Evolutionary conservation across 2,888 invertebrate genomes (phyloP).

Genomic region (Geophilus truncorum): DNA sequence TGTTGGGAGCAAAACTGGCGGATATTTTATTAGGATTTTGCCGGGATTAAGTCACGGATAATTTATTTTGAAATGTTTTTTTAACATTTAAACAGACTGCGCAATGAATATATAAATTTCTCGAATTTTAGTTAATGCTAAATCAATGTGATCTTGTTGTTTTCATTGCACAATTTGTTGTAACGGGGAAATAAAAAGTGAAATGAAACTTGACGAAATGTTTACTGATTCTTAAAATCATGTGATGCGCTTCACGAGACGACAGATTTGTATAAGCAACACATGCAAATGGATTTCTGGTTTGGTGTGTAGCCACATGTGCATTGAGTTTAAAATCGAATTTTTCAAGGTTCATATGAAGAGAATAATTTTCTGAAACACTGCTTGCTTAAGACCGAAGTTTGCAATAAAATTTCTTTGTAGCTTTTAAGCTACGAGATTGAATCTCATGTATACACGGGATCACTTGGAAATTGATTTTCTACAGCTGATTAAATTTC

Average conservation of each 20-base stretch:
- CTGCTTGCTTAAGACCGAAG: not conserved
- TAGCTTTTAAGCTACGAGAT: conserved; percentile 8
- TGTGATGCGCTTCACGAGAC: not conserved
- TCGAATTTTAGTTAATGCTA: too few species aligned
- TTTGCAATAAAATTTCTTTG: conserved; percentile 13
- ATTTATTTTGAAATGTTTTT: not conserved
- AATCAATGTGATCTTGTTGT: too few species aligned
- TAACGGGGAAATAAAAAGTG: not conserved
- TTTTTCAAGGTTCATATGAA: conserved; percentile 22
- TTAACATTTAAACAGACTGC: not conserved
- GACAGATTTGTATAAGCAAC: conserved; percentile 18
- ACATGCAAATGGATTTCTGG: conserved; percentile 17
- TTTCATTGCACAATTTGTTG: too few species aligned
- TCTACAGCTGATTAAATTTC: conserved; percentile 25
- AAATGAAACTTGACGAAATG: not conserved
- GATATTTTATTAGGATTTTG: not conserved
- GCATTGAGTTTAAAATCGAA: conserved; percentile 25
- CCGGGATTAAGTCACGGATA: not conserved
- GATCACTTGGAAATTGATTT: conserved; percentile 25
- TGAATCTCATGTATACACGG: not conserved
- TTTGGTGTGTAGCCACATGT: conserved; percentile 15
- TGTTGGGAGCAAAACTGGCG: not conserved
- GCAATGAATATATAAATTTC: too few species aligned
- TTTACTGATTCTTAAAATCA: not conserved
- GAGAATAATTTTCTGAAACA: conserved; percentile 21